These are phyloP conservation scores for Manacus vitellinus DNA, from an alignment of 2,113 vertebrate genomes.

Conservation along the genomic window DNA sequence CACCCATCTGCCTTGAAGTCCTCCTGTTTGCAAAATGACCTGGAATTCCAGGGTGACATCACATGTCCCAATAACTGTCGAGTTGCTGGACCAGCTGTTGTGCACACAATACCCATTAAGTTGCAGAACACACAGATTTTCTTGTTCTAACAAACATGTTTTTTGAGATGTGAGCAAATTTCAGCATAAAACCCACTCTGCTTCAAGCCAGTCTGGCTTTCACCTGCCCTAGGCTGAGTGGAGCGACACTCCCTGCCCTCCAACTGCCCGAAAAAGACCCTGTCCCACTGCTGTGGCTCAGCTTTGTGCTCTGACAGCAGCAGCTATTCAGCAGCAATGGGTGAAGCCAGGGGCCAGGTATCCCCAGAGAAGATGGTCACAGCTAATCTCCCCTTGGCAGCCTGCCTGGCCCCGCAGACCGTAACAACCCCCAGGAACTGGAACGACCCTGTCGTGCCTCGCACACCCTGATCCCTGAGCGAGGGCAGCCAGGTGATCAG, in stretches of 20 bases:
- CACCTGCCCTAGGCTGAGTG: not conserved
- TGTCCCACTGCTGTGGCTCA: not conserved
- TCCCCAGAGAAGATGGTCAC: not conserved
- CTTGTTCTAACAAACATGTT: rapidly evolving
- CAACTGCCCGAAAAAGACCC: not conserved
- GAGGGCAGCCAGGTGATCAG: not conserved
- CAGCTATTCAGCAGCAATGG: not conserved
- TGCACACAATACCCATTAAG: not conserved
- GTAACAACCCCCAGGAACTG: not conserved
- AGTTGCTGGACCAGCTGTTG: not conserved
- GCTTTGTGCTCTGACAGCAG: not conserved
- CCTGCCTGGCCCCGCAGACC: not conserved
- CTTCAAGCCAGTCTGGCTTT: not conserved
- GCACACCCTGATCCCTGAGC: not conserved
- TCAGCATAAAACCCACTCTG: not conserved
- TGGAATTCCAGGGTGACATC: not conserved
- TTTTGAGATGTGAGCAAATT: not conserved
- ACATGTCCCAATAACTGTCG: not conserved
- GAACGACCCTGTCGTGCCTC: not conserved
- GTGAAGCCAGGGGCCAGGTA: not conserved
- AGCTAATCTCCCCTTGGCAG: conserved; percentile 17
- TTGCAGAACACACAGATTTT: not conserved
- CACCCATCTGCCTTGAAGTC: not conserved
- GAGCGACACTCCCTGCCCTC: not conserved
- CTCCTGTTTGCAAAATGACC: not conserved